Evolutionary conservation across 2,888 invertebrate genomes (phyloP), one percentile per base, ranked within the genome.

Genomic region (Mantis religiosa): DNA sequence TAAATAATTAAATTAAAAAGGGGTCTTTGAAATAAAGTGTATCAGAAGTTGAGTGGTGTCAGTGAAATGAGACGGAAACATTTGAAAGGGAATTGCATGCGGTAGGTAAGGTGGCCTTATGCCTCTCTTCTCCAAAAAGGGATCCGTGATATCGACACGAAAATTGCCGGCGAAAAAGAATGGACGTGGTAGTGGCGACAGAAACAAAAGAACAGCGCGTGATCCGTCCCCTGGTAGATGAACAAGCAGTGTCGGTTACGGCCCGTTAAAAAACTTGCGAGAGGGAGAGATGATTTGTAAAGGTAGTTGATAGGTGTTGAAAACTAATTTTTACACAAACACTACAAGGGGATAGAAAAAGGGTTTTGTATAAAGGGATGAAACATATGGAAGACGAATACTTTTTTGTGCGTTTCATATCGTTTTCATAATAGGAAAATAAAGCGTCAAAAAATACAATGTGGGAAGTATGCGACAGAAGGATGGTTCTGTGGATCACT

Each of bases 291-390:
- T 54, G 87, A 34, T 87, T 82, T 87, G 82, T 87, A 34, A 87
- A 82, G 87, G 85, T 88, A 30, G 84, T 30, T 88, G 84, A 87
- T 87, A 89, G 89, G 89, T 89, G 89, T 89, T 89, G 89, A 87
- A 87, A 89, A 89, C 81, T 87, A 87, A 89, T 89, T 89, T 87
- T 88, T 89, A 89, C 87, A 82, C 87, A 87, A 87, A 87, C 87
- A 82, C 82, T 82, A 87, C 82, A 87, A 87, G 82, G 87, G 83
- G 88, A 71, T 83, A 28, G 25, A 89, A 86, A 88, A 89, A 83
- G 82, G 85, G 83, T 86, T 87, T 85, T n/a, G 82, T 88, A 47
- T 88, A 47, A 85, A 82, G 71, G 86, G 54, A 89, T 47, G 83
- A 89, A 87, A 86, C 89, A 89, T 89, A 89, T 89, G 89, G 89